These are phyloP conservation scores for Panzeria rudis DNA, from an alignment of 2,888 invertebrate genomes.

Conservation along the genomic window DNA sequence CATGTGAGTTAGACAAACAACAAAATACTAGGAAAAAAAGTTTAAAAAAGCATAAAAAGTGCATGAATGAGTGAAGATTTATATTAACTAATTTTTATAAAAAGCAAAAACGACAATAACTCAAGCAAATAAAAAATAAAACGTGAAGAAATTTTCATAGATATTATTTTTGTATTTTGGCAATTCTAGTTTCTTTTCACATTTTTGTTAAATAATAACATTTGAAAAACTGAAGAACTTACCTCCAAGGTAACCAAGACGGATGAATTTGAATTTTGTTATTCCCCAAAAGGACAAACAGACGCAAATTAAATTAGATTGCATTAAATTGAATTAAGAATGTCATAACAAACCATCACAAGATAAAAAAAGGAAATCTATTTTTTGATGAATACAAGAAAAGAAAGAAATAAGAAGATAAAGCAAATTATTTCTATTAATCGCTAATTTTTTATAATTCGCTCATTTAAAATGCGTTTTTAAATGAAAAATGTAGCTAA, in stretches of 20 bases:
- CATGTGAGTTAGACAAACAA: neutral
- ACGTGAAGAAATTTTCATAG: neutral
- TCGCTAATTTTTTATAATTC: neutral
- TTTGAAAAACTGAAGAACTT: neutral
- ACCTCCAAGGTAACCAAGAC: neutral
- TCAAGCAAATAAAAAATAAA: neutral
- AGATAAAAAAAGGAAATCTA: neutral
- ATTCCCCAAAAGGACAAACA: neutral
- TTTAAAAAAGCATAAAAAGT: neutral
- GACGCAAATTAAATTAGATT: conserved; percentile 6
- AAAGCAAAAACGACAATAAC: conserved; percentile 8
- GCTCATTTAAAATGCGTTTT: no score
- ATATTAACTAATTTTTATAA: conserved; percentile 49
- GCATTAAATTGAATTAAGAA: neutral
- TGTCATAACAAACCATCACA: neutral
- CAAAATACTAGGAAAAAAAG: neutral
- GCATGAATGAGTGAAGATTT: conserved; percentile 2
- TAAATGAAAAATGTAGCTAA: no score
- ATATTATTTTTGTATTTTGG: neutral
- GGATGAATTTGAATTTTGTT: neutral
- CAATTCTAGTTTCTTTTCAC: conserved; percentile 4
- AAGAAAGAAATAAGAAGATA: neutral
- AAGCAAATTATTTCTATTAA: neutral
- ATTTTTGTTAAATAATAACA: neutral
- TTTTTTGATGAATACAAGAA: neutral